Conservation (phyloP, 2,797 vertebrate species). For the Enteromius mattozi region DNA sequence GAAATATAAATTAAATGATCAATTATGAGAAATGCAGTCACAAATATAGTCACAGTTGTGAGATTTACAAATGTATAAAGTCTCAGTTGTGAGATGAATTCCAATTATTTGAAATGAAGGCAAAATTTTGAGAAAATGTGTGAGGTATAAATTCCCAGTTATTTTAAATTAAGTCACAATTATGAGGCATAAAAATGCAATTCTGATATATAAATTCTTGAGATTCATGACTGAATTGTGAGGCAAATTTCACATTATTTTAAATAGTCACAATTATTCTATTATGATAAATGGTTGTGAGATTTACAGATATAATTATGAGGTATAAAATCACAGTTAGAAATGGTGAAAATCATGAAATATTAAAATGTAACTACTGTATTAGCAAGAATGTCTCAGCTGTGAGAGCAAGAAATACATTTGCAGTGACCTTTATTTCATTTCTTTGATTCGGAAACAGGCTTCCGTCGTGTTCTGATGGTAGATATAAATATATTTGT, state of each 20-base stretch:
- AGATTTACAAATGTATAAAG: background rate
- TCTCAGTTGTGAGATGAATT: background rate
- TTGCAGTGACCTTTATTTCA: background rate
- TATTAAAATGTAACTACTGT: background rate
- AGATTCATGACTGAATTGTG: too few relatives aligned
- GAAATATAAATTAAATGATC: background rate
- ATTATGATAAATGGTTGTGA: background rate
- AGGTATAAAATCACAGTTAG: background rate
- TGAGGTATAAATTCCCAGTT: background rate
- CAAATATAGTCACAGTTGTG: background rate
- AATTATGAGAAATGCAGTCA: too few relatives aligned
- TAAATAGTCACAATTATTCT: background rate
- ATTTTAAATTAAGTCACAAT: background rate
- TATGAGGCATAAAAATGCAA: background rate
- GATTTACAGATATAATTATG: background rate
- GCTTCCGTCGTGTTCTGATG: background rate
- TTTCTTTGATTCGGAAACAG: constrained; percentile 1
- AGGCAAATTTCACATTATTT: too few relatives aligned
- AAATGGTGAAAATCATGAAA: background rate
- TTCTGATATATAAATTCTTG: too few relatives aligned
- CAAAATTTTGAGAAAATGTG: background rate
- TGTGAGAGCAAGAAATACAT: background rate
- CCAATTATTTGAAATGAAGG: too few relatives aligned
- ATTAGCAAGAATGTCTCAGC: background rate
- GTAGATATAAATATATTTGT: constrained; percentile 10